Base-by-base conservation (phyloP, 2,113 vertebrate species). In the human (Homo sapiens) region DNA sequence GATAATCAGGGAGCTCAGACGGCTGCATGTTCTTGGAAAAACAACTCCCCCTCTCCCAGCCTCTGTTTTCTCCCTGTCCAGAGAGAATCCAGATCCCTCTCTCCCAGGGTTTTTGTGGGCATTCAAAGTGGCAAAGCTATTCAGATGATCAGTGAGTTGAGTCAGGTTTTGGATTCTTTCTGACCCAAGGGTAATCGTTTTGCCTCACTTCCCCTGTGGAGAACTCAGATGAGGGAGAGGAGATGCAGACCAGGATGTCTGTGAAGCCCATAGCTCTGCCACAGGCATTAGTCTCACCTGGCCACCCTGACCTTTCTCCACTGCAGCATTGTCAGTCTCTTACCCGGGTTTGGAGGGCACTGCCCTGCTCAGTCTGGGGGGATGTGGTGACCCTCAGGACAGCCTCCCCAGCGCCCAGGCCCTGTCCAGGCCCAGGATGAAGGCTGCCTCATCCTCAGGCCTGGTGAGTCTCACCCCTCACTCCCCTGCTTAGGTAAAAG, bases 281-380 rank as follows among this genome's bases (percentile, higher is more conserved):
- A 0, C 17, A 8, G 55, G 35, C 6, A 16, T 16, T 8, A 7
- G 10, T 38, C 38, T 32, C 43, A 11, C 16, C 43, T 1, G 0
- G 3, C 25, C 1, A 1, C 13, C 40, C 22, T 5, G 20, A 59
- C 68, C 75, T 30, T n/a, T n/a, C 75, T 57, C 25, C 25, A 5
- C 25, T 48, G 16, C 40, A 30, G 20, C 22, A 5, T 18, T 40
- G 6, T 13, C 5, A 16, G 12, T 32, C 57, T 83, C 61, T 35
- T 17, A 23, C 79, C 38, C 79, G 66, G 78, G 8, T 48, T n/a
- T 43, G 12, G 84, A 80, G 55, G 18, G 4, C 38, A 1, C 22
- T 2, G 48, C 23, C 30, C 75, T 1, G 61, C 27, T 22, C 38
- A 38, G 40, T 43, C 61, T 4, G 22, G 30, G 40, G 13, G 20